Conservation (phyloP, 2,888 invertebrate species). For the Caenorhabditis virilis region DNA sequence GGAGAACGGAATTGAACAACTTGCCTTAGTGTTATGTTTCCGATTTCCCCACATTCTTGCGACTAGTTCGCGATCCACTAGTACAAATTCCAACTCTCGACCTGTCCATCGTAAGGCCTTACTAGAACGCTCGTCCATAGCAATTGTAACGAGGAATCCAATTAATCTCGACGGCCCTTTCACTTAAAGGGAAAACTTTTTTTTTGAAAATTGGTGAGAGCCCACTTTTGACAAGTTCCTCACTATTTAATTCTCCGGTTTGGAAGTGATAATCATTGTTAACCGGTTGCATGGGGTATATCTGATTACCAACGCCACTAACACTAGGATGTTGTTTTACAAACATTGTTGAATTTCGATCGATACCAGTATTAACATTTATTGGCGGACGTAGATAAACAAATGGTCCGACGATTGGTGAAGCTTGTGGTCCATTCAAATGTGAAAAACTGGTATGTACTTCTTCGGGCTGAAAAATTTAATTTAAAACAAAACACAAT, state of each 20-base stretch:
- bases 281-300: too few species aligned
- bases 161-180: constrained; percentile 31
- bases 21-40: constrained; percentile 31
- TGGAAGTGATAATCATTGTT: too few species aligned
- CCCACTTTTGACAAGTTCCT: neutral
- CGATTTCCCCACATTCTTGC: constrained; percentile 39
- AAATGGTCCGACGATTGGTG: too few species aligned
- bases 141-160: constrained; percentile 23
- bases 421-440: too few species aligned
- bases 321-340: too few species aligned
- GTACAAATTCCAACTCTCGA: constrained; percentile 26
- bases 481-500: too few species aligned
- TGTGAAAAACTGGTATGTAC: too few species aligned
- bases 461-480: too few species aligned
- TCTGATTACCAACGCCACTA: too few species aligned
- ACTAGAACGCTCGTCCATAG: constrained; percentile 26
- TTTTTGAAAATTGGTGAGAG: neutral
- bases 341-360: too few species aligned
- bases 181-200: constrained; percentile 13
- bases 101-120: constrained; percentile 31
- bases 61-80: constrained; percentile 19
- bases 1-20: neutral
- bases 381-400: too few species aligned
- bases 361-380: too few species aligned
- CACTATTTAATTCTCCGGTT: neutral